Evolutionary conservation across 2,113 vertebrate species (phyloP).

Genomic region (Lepus europaeus): DNA sequence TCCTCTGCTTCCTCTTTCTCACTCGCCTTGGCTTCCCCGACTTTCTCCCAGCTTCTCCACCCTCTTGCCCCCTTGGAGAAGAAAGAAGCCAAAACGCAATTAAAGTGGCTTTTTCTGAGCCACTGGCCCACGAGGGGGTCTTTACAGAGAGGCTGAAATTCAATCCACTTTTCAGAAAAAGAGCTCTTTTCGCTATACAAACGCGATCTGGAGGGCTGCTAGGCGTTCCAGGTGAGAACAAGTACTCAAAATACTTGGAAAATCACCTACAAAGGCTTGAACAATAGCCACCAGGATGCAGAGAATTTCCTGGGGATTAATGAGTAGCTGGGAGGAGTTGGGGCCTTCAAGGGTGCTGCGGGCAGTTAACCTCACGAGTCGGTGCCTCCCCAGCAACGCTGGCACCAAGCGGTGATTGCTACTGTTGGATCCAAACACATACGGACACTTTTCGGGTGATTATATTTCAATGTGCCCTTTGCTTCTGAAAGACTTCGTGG

Average conservation of each 20-base stretch:
- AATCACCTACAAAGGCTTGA: constrained; percentile 66
- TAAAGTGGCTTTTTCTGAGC: constrained; percentile 50
- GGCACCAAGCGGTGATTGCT: constrained; percentile 25
- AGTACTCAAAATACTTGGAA: constrained; percentile 70
- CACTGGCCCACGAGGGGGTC: constrained; percentile 47
- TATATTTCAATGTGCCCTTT: constrained; percentile 72
- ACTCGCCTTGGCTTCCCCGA: background rate
- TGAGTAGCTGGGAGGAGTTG: constrained; percentile 57
- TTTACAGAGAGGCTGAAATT: constrained; percentile 56
- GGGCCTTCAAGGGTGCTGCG: constrained; percentile 45
- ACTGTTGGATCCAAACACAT: constrained; percentile 50
- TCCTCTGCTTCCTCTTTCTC: background rate
- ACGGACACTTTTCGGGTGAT: constrained; percentile 55
- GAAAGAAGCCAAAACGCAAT: constrained; percentile 51
- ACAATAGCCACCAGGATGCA: constrained; percentile 64
- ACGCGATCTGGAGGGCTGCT: constrained; percentile 13
- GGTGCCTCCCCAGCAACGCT: constrained; percentile 40
- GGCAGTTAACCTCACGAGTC: constrained; percentile 64
- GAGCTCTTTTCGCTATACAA: constrained; percentile 59
- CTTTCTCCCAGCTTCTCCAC: background rate
- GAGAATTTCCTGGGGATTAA: constrained; percentile 75
- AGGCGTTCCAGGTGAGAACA: constrained; percentile 66
- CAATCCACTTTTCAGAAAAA: constrained; percentile 58
- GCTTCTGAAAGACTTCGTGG: constrained; percentile 57
- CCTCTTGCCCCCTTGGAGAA: background rate